Percentiles rank a stretch among this genome's conserved stretches.
Conservation (phyloP, 2,888 invertebrate species). For the Tenthredo scrophulariae region DNA sequence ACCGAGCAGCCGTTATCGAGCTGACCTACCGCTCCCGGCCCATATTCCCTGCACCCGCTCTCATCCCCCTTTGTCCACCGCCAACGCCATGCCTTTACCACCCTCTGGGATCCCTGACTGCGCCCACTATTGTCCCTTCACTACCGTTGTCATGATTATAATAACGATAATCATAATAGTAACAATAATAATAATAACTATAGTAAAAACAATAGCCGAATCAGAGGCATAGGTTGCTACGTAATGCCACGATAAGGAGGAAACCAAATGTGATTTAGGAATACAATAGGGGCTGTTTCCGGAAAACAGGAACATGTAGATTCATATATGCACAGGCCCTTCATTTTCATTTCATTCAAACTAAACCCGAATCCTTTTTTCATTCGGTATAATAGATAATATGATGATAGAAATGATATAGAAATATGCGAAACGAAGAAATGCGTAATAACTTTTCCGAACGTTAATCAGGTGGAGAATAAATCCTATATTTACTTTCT, state of each 20-base stretch:
- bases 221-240: not conserved
- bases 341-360: not conserved
- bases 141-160: constrained; percentile 45
- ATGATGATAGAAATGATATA: not conserved
- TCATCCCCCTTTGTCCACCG: not conserved
- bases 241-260: not conserved
- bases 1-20: constrained; percentile 54
- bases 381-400: too few relatives aligned
- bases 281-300: not conserved
- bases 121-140: constrained; percentile 24
- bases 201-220: not conserved
- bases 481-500: not conserved
- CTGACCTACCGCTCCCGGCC: constrained; percentile 20
- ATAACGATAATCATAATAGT: constrained; percentile 33
- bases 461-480: not conserved
- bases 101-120: not conserved
- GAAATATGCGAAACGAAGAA: not conserved
- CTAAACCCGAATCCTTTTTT: too few relatives aligned
- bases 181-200: not conserved
- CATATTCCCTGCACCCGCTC: constrained; percentile 24
- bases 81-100: not conserved
- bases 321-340: not conserved
- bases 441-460: not conserved
- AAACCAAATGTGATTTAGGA: not conserved
- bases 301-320: not conserved